Evolutionary conservation across 1,140 invertebrate species (phyloP).

Genomic region (Drosophila paulistorum): DNA sequence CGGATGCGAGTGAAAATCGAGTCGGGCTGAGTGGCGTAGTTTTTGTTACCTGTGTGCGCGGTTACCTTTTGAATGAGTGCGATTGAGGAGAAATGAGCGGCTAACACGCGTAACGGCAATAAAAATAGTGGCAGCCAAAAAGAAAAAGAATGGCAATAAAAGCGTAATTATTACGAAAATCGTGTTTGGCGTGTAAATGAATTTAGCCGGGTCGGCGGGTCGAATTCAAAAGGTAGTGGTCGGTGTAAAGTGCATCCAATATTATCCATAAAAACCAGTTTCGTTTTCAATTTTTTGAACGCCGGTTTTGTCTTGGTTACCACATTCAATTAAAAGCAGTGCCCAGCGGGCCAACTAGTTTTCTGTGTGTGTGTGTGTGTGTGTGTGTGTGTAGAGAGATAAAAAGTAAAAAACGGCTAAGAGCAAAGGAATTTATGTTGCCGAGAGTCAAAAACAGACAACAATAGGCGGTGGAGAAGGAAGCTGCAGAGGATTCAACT

Average conservation of each 20-base stretch:
- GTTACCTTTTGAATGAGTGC: conserved; percentile 62
- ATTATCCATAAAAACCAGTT: conserved; percentile 59
- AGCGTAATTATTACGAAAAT: conserved; percentile 65
- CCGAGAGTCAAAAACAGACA: conserved; percentile 53
- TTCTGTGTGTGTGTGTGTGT: conserved; percentile 28
- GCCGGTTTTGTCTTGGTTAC: conserved; percentile 46
- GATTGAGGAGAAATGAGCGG: conserved; percentile 36
- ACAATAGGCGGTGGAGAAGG: conserved; percentile 61
- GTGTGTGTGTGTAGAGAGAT: conserved; percentile 1
- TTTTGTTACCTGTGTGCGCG: conserved; percentile 35
- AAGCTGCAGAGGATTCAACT: conserved; percentile 66
- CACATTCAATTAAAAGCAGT: conserved; percentile 59
- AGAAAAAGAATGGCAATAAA: conserved; percentile 55
- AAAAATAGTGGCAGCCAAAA: conserved; percentile 29
- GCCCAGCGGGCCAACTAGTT: conserved; percentile 61
- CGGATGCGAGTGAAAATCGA: conserved; percentile 31
- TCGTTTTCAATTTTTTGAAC: conserved; percentile 36
- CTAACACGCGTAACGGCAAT: conserved; percentile 72
- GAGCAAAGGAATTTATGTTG: conserved; percentile 68
- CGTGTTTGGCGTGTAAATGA: conserved; percentile 60
- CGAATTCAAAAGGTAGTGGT: not conserved
- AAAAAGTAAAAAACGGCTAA: conserved; percentile 34
- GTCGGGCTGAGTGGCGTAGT: not conserved
- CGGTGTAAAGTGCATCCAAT: conserved; percentile 29
- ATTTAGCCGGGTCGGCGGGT: conserved; percentile 16